phyloP scores from a whole-genome alignment of 2,113 vertebrate species.

The Aleadryas rufinucha region DNA sequence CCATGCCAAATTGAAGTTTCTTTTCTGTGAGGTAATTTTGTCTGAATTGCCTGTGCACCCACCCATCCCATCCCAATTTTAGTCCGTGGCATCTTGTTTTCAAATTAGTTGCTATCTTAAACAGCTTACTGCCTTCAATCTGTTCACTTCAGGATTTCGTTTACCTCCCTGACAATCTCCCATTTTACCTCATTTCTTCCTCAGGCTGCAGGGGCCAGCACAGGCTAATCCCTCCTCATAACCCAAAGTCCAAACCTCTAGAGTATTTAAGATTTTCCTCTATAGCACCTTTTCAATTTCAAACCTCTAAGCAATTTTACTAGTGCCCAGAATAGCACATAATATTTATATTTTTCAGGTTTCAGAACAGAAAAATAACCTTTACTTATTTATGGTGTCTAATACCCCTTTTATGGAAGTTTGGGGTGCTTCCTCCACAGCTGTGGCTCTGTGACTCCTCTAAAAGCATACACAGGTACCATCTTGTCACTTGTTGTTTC shows the following conservation, averaged over 20 bases:
- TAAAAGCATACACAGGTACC: background rate
- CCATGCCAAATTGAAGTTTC: background rate
- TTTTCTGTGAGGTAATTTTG: constrained; percentile 22
- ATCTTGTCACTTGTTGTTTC: background rate
- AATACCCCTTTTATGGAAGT: background rate
- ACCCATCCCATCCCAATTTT: constrained; percentile 36
- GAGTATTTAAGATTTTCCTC: constrained; percentile 15
- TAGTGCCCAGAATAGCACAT: background rate
- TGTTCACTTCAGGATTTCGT: background rate
- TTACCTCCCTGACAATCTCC: constrained; percentile 19
- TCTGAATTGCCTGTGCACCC: constrained; percentile 43
- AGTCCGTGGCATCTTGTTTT: constrained; percentile 40
- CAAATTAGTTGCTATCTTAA: constrained; percentile 48
- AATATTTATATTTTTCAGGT: background rate
- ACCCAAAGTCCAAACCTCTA: background rate
- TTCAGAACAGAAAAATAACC: background rate
- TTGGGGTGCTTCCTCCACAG: background rate
- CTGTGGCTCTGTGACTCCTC: background rate
- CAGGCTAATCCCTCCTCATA: constrained; percentile 30
- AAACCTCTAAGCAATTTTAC: constrained; percentile 11
- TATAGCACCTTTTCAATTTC: constrained; percentile 15
- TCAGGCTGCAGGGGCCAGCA: background rate
- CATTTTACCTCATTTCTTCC: constrained; percentile 22
- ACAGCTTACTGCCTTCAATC: constrained; percentile 37
- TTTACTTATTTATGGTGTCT: background rate